Percentiles rank a stretch among this genome's conserved stretches.
phyloP scores from a whole-genome alignment of 1,140 invertebrate genomes.

The Drosophila sechellia region DNA sequence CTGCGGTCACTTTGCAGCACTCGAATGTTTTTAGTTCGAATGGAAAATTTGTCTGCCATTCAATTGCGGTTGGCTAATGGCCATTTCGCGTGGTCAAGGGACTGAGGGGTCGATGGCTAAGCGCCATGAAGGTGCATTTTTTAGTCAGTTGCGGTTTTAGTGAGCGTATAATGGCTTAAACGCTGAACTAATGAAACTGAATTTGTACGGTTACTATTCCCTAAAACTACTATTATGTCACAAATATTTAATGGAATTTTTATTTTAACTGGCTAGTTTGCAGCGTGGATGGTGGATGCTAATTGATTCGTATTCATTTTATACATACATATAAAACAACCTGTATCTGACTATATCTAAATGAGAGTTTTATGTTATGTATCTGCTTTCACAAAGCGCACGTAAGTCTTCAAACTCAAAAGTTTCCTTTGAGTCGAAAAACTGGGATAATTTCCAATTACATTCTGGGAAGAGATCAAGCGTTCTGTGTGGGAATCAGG shows the following conservation, averaged over 20 bases:
- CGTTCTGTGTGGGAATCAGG: background rate
- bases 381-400: background rate
- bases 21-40: conserved; percentile 53
- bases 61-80: conserved; percentile 35
- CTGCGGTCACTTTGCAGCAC: conserved; percentile 66
- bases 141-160: background rate
- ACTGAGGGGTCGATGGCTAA: too few species aligned
- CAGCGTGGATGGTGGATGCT: background rate
- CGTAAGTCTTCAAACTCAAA: background rate
- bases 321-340: background rate
- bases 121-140: background rate
- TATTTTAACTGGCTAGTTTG: too few species aligned
- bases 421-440: background rate
- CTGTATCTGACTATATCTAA: too few species aligned
- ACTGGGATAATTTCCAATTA: conserved; percentile 2
- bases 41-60: conserved; percentile 44
- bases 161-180: background rate
- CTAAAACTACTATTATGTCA: background rate
- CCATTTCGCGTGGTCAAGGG: background rate
- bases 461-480: background rate
- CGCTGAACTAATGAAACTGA: background rate
- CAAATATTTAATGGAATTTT: background rate
- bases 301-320: background rate
- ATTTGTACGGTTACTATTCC: background rate
- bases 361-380: background rate